These are phyloP conservation scores for Phlogophora meticulosa DNA, from an alignment of 2,888 invertebrate genomes.

Conservation along the genomic window DNA sequence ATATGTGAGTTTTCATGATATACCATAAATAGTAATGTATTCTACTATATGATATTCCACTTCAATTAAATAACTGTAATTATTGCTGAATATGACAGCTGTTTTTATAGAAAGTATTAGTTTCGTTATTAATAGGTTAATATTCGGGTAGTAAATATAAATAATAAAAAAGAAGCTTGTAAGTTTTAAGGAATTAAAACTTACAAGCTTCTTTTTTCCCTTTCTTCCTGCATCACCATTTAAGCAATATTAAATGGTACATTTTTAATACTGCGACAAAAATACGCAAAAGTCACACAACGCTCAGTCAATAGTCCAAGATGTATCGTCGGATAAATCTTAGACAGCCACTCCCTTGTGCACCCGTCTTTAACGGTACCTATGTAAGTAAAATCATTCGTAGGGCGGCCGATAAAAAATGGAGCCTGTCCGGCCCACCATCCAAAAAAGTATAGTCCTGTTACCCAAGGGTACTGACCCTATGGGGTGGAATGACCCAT, in stretches of 20 bases:
- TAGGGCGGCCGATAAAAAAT: slow-evolving; percentile 88
- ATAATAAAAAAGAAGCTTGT: too few species aligned
- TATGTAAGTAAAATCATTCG: slow-evolving; percentile 85
- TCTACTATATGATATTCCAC: too few species aligned
- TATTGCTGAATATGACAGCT: slow-evolving; percentile 20
- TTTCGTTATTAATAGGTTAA: background rate
- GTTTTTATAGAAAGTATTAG: background rate
- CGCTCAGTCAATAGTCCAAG: background rate
- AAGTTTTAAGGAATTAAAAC: too few species aligned
- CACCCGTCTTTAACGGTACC: slow-evolving; percentile 83
- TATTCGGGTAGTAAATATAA: too few species aligned
- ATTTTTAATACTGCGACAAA: background rate
- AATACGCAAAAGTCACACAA: background rate
- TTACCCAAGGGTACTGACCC: slow-evolving; percentile 87
- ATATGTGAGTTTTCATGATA: too few species aligned
- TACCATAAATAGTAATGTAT: too few species aligned
- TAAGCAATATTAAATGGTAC: too few species aligned
- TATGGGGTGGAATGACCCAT: slow-evolving; percentile 89
- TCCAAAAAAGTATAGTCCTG: slow-evolving; percentile 88
- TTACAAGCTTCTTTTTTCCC: too few species aligned
- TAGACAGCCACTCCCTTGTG: slow-evolving; percentile 67
- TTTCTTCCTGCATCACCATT: too few species aligned
- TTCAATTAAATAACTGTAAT: too few species aligned
- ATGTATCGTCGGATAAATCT: slow-evolving; percentile 74
- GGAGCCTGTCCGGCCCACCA: slow-evolving; percentile 76